phyloP scores from a whole-genome alignment of 2,113 vertebrate genomes.

The Albula goreensis region DNA sequence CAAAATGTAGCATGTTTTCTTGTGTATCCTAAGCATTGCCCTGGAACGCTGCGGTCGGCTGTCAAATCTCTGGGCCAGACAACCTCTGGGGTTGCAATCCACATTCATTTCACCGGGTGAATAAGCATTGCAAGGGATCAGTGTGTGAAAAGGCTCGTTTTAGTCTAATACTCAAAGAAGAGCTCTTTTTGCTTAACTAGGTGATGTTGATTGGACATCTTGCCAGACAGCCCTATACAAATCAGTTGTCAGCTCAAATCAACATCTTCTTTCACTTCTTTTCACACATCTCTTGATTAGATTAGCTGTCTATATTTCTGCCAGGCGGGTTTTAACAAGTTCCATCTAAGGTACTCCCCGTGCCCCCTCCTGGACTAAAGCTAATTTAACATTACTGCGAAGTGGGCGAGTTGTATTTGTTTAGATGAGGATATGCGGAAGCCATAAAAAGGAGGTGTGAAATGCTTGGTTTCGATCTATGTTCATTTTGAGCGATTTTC shows the following conservation, averaged over 20 bases:
- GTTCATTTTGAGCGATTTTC: conserved; percentile 60
- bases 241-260: conserved; percentile 72
- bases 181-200: conserved; percentile 57
- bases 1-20: background rate
- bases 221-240: conserved; percentile 77
- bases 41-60: conserved; percentile 26
- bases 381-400: conserved; percentile 52
- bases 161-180: conserved; percentile 70
- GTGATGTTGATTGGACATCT: conserved; percentile 70
- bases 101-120: conserved; percentile 60
- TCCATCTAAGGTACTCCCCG: conserved; percentile 34
- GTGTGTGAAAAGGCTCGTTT: conserved; percentile 64
- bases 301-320: conserved; percentile 59
- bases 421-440: conserved; percentile 64
- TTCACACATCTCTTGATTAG: conserved; percentile 75
- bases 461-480: conserved; percentile 57
- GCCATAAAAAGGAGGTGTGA: conserved; percentile 49
- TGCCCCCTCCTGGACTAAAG: conserved; percentile 38
- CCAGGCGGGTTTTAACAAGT: conserved; percentile 51
- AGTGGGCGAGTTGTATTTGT: conserved; percentile 62
- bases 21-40: background rate
- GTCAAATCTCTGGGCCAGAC: conserved; percentile 65
- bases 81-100: conserved; percentile 61
- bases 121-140: conserved; percentile 56
- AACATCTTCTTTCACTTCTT: conserved; percentile 70